phyloP scores from a whole-genome alignment of 2,113 vertebrate species.

The Eira barbara region DNA sequence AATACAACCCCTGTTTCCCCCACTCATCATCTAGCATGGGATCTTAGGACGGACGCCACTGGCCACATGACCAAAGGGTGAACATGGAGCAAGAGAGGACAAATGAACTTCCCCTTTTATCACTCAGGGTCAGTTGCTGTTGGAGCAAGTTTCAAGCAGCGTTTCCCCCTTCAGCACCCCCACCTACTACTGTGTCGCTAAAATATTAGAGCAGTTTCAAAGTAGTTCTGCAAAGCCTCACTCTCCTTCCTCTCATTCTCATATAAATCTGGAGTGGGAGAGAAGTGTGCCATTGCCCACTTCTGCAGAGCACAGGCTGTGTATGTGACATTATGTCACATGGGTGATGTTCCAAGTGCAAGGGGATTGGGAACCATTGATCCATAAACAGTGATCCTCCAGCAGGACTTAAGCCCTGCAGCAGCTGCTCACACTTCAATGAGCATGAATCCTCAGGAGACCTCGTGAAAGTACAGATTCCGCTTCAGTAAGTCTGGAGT shows the following conservation, averaged over 20 bases:
- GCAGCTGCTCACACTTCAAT: background rate
- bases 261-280: background rate
- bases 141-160: background rate
- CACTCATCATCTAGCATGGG: background rate
- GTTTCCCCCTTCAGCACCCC: background rate
- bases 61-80: background rate
- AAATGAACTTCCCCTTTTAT: background rate
- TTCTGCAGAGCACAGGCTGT: background rate
- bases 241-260: background rate
- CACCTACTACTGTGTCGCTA: background rate
- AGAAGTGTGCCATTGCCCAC: background rate
- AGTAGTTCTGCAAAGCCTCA: background rate
- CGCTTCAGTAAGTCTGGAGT: background rate
- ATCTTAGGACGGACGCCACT: background rate
- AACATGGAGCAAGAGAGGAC: background rate
- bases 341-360: background rate
- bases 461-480: background rate
- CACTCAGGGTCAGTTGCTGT: background rate
- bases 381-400: background rate
- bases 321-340: background rate
- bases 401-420: background rate
- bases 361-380: background rate
- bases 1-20: background rate
- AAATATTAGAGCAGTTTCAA: background rate
- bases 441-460: background rate